A percentile compares a stretch with the other conserved stretches of the same genome.
phyloP scores from a whole-genome alignment of 1,140 invertebrate species.

The Hesperophylax magnus region DNA sequence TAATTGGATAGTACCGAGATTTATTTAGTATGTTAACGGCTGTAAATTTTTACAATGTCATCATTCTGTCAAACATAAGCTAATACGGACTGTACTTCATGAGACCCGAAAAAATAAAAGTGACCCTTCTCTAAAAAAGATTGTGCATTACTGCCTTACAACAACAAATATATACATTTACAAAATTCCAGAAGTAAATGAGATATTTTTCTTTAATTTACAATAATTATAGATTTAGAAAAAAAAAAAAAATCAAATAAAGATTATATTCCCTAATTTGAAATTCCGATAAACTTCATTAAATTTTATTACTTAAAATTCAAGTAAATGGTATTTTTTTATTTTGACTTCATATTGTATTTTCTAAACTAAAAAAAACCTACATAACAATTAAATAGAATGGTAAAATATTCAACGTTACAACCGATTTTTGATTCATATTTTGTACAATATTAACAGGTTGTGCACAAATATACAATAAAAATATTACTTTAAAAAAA shows the following conservation, averaged over 20 bases:
- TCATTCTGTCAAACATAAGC: too few species aligned
- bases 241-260: background rate
- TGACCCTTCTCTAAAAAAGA: too few species aligned
- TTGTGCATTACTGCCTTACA: background rate
- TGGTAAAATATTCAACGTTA: background rate
- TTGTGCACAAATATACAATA: background rate
- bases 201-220: background rate
- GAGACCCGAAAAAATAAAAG: too few species aligned
- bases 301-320: background rate
- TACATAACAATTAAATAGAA: conserved; percentile 42
- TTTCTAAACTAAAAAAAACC: conserved; percentile 24
- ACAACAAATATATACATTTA: conserved; percentile 1
- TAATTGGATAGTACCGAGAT: too few species aligned
- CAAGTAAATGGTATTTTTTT: background rate
- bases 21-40: too few species aligned
- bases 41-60: too few species aligned
- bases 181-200: background rate
- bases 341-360: background rate
- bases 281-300: too few species aligned
- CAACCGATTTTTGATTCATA: background rate
- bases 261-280: too few species aligned
- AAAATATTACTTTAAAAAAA: background rate
- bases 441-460: background rate
- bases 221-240: conserved; percentile 5
- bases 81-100: too few species aligned